Conservation (phyloP, 2,888 invertebrate genomes). For the Drosophila meridiana region DNA sequence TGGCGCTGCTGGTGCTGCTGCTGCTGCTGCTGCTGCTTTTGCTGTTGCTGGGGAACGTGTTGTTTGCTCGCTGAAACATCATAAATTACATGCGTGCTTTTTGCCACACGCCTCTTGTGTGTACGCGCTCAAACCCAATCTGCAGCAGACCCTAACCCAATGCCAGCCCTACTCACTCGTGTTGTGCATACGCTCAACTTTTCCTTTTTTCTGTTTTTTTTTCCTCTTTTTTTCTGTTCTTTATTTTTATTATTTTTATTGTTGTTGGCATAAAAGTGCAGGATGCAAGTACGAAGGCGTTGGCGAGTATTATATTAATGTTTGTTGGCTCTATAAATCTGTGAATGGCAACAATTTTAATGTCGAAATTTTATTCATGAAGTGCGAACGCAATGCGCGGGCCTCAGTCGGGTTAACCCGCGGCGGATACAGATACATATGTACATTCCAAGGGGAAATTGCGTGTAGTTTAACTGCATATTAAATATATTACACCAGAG, state of each 20-base stretch:
- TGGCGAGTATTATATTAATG: slow-evolving; percentile 53
- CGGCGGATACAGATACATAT: slow-evolving; percentile 13
- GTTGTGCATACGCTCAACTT: slow-evolving; percentile 48
- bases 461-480: slow-evolving; percentile 29
- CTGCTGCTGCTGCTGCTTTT: slow-evolving; percentile 17
- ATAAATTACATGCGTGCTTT: slow-evolving; percentile 80
- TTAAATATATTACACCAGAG: slow-evolving; percentile 25
- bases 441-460: slow-evolving; percentile 24
- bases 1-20: slow-evolving; percentile 39
- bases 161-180: background rate
- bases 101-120: slow-evolving; percentile 77
- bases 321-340: slow-evolving; percentile 55
- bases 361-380: slow-evolving; percentile 67
- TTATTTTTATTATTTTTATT: slow-evolving; percentile 9
- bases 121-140: slow-evolving; percentile 72
- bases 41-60: slow-evolving; percentile 67
- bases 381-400: slow-evolving; percentile 45
- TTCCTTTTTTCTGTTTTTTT: background rate
- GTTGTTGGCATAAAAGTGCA: slow-evolving; percentile 19
- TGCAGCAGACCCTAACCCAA: slow-evolving; percentile 28
- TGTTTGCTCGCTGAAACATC: slow-evolving; percentile 81
- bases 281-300: slow-evolving; percentile 14
- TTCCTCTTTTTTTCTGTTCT: background rate
- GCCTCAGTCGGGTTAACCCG: slow-evolving; percentile 20
- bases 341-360: slow-evolving; percentile 58